These are phyloP conservation scores for Etheostoma nigrum DNA, from an alignment of 2,797 vertebrate species.

Conservation along the genomic window DNA sequence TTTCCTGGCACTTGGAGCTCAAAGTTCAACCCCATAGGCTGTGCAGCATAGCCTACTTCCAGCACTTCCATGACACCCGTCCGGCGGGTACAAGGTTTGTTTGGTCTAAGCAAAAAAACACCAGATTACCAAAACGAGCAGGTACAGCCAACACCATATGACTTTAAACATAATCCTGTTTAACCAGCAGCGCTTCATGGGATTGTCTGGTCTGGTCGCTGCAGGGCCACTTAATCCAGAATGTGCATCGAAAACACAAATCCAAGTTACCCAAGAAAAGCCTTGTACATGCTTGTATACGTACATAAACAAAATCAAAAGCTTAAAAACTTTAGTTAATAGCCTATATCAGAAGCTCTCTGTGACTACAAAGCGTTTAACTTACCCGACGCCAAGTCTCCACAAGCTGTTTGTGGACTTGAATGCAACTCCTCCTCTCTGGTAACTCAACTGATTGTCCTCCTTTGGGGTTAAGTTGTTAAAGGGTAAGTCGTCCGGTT, in stretches of 20 bases:
- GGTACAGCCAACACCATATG: constrained; percentile 55
- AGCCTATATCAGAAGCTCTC: background rate
- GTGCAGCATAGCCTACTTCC: background rate
- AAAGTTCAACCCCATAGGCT: constrained; percentile 49
- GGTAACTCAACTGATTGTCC: background rate
- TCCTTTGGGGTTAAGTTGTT: background rate
- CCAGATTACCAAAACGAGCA: constrained; percentile 11
- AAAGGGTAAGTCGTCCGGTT: background rate
- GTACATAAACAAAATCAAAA: rapidly evolving
- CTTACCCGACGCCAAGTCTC: constrained; percentile 58
- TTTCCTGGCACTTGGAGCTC: constrained; percentile 35
- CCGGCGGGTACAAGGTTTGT: constrained; percentile 3
- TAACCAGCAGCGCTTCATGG: constrained; percentile 71
- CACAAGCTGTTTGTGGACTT: constrained; percentile 1
- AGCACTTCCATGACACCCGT: constrained; percentile 38
- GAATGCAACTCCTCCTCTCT: constrained; percentile 19
- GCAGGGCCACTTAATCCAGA: constrained; percentile 55
- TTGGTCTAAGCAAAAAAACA: background rate
- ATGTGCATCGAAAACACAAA: background rate
- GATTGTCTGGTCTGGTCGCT: constrained; percentile 64
- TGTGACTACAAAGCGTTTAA: constrained; percentile 4
- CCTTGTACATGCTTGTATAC: background rate
- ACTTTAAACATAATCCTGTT: constrained; percentile 72
- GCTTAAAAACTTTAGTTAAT: rapidly evolving
- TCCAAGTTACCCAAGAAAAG: rapidly evolving